A percentile compares a stretch with the other conserved stretches of the same genome.
Evolutionary conservation across 1,140 invertebrate genomes (phyloP).

Genomic region (Drosophila aff.): DNA sequence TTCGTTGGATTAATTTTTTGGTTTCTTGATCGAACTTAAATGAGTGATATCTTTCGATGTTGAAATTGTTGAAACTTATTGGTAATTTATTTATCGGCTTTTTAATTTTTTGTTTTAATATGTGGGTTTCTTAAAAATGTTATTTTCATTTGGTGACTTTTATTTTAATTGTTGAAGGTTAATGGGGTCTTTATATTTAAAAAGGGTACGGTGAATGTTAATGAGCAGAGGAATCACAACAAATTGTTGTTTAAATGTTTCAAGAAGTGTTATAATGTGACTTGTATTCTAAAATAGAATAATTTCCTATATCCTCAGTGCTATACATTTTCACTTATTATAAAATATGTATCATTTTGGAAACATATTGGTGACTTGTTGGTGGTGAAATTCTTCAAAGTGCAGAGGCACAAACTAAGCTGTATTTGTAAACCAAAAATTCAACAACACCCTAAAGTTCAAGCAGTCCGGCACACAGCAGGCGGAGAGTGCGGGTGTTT

Average conservation of each 20-base stretch:
- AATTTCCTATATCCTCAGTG: neutral
- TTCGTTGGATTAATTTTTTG: neutral
- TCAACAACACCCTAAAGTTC: conserved; percentile 24
- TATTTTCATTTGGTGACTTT: too few relatives aligned
- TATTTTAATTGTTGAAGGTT: too few relatives aligned
- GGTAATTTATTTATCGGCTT: too few relatives aligned
- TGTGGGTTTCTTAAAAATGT: too few relatives aligned
- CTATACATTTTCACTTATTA: neutral
- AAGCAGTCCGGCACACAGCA: conserved; percentile 1
- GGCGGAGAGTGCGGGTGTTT: neutral
- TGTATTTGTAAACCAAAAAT: conserved; percentile 9
- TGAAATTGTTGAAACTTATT: neutral
- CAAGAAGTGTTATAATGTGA: too few relatives aligned
- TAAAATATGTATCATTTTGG: neutral
- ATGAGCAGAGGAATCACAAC: too few relatives aligned
- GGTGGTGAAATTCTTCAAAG: neutral
- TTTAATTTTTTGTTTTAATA: too few relatives aligned
- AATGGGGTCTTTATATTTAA: too few relatives aligned
- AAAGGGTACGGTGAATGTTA: too few relatives aligned
- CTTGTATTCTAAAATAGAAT: neutral
- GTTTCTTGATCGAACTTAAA: too few relatives aligned
- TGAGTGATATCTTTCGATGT: neutral
- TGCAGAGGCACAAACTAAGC: conserved; percentile 8
- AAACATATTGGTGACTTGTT: neutral
- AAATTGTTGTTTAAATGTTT: too few relatives aligned